Evolutionary conservation across 1,140 invertebrate genomes (phyloP).

Genomic region (Caenorhabditis brenneri): DNA sequence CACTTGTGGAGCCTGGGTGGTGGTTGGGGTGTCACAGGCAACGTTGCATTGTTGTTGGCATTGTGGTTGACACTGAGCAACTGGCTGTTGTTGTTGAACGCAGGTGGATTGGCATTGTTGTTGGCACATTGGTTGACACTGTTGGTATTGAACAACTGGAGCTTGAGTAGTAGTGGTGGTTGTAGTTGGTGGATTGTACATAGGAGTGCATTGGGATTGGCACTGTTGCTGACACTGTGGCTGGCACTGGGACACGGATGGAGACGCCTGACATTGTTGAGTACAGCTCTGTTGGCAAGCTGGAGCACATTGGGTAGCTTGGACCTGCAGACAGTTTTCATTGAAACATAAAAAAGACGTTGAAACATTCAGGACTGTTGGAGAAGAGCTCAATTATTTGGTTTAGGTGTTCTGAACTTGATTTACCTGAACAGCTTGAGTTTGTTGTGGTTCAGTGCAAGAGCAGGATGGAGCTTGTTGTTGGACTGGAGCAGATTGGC

Average conservation of each 20-base stretch:
- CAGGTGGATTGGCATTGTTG: slow-evolving; percentile 49
- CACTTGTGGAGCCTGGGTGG: slow-evolving; percentile 47
- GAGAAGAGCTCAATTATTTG: no score
- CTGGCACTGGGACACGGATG: slow-evolving; percentile 6
- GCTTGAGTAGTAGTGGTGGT: background rate
- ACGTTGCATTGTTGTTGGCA: slow-evolving; percentile 42
- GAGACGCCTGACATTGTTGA: slow-evolving; percentile 32
- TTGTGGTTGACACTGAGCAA: slow-evolving; percentile 31
- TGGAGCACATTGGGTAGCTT: slow-evolving; percentile 49
- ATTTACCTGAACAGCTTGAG: background rate
- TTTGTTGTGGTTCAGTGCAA: slow-evolving; percentile 50
- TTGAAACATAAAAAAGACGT: no score
- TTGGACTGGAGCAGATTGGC: slow-evolving; percentile 43
- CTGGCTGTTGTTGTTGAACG: slow-evolving; percentile 33
- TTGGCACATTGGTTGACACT: slow-evolving; percentile 49
- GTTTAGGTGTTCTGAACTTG: no score
- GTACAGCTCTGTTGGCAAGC: slow-evolving; percentile 44
- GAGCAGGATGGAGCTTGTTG: slow-evolving; percentile 35
- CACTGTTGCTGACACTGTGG: slow-evolving; percentile 54
- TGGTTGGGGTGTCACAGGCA: slow-evolving; percentile 32
- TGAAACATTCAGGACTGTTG: no score
- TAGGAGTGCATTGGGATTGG: slow-evolving; percentile 27
- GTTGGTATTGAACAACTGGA: slow-evolving; percentile 36
- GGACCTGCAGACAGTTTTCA: no score
- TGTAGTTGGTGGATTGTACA: slow-evolving; percentile 1